These are phyloP conservation scores for Thunnus thynnus DNA, from an alignment of 2,113 vertebrate genomes.

Conservation along the genomic window DNA sequence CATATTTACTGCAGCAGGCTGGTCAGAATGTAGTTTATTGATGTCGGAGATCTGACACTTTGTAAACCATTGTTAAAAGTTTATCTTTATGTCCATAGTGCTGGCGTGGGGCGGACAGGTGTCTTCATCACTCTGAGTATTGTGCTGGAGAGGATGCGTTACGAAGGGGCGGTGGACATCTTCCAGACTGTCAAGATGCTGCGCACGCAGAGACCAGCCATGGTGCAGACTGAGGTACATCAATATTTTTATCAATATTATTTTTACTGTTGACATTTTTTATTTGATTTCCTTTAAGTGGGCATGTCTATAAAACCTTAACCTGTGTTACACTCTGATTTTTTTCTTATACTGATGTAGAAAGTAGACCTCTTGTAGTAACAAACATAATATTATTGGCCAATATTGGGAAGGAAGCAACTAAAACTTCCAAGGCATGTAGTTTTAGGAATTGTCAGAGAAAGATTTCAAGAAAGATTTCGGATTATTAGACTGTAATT, in stretches of 20 bases:
- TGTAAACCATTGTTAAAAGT: not conserved
- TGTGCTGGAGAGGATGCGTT: conserved; percentile 98
- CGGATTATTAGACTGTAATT: too few species aligned
- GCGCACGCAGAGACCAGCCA: conserved; percentile 96
- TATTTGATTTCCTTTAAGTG: not conserved
- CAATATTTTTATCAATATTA: not conserved
- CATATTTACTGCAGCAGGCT: not conserved
- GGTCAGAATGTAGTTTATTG: not conserved
- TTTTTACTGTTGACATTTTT: not conserved
- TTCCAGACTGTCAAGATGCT: conserved; percentile 99
- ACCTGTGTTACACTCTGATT: too few species aligned
- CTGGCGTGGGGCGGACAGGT: conserved; percentile 95
- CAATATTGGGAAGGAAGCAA: too few species aligned
- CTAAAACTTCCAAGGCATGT: too few species aligned
- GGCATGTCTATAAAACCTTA: too few species aligned
- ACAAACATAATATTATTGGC: too few species aligned
- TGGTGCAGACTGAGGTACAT: conserved; percentile 97
- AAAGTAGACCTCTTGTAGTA: too few species aligned
- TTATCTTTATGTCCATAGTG: conserved; percentile 79
- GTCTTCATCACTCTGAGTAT: conserved; percentile 98
- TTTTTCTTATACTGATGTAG: too few species aligned
- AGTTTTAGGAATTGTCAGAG: too few species aligned
- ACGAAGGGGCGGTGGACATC: conserved; percentile 98
- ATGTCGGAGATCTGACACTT: not conserved
- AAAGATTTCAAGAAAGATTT: too few species aligned